Evolutionary conservation across 2,888 invertebrate species (phyloP), one percentile per base, ranked within the genome.

Genomic region (Habrosyne pyritoides): DNA sequence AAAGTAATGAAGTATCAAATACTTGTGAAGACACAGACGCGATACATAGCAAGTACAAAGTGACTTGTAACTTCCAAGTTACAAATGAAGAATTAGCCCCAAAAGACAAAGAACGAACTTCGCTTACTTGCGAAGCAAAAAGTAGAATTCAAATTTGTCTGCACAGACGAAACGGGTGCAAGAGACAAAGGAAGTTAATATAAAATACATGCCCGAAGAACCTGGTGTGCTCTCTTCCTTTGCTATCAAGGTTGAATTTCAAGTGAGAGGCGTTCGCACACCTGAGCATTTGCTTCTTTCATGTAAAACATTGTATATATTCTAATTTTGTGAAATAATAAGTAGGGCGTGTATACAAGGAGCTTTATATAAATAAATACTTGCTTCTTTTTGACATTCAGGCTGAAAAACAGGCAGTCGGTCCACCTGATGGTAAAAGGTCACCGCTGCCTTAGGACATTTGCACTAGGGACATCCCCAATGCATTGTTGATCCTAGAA

Each of bases 161-260:
- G 42, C 18, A 42, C 42, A 42, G 18, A 6, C 36, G 14, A 8
- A 42, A 42, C 42, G 42, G 42, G 22, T 22, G 47, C 24, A 22
- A 8, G n/a, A 24, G 50, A 49, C 48, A 49, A 49, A 14, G 48
- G 26, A 14, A 50, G 50, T 18, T 28, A 24, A 50, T 28, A 50
- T 50, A 10, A 50, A 50, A 50, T 28, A 50, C 50, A 28, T 22
- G 14, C 28, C 26, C 28, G 14, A 26, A 50, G 28, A 50, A 50
- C 50, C n/a, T 30, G 28, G 26, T 49, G 49, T 49, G 26, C 49
- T 46, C n/a, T 46, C 24, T 18, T 18, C 42, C 42, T 42, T 42
- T 42, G 42, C 18, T 42, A 14, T 18, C 6, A 42, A 42, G 2
- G 42, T 42, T 42, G 6, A 42, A 42, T 42, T 42, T 42, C 8